Evolutionary conservation across 2,797 vertebrate genomes (phyloP).

Genomic region (Cebuella pygmaea): DNA sequence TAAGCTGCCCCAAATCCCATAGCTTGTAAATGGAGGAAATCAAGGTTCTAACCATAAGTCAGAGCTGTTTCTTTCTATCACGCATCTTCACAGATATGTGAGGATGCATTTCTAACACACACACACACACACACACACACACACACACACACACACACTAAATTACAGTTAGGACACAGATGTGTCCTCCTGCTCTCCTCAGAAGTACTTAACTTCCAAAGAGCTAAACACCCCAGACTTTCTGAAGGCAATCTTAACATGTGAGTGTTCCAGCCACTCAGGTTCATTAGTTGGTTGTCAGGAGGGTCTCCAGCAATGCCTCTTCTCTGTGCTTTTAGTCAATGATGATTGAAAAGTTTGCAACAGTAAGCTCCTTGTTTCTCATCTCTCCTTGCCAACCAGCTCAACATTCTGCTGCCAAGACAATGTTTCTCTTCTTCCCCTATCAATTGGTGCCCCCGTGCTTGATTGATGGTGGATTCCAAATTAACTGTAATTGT

Average conservation of each 20-base stretch:
- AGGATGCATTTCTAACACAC: no score
- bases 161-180: no score
- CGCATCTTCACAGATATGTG: background rate
- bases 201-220: background rate
- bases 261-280: background rate
- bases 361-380: background rate
- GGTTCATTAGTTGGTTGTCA: background rate
- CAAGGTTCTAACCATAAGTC: background rate
- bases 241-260: background rate
- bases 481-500: background rate
- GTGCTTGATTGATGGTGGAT: background rate
- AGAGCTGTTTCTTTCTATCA: background rate
- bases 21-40: background rate
- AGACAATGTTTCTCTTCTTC: background rate
- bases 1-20: background rate
- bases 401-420: background rate
- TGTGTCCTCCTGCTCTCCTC: background rate
- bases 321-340: background rate
- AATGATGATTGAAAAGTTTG: background rate
- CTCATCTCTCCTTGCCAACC: background rate
- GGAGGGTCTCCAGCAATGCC: background rate
- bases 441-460: background rate
- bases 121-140: no score
- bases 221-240: background rate
- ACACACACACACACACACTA: no score